phyloP scores from a whole-genome alignment of 2,113 vertebrate species.

The Crotalus viridis region DNA sequence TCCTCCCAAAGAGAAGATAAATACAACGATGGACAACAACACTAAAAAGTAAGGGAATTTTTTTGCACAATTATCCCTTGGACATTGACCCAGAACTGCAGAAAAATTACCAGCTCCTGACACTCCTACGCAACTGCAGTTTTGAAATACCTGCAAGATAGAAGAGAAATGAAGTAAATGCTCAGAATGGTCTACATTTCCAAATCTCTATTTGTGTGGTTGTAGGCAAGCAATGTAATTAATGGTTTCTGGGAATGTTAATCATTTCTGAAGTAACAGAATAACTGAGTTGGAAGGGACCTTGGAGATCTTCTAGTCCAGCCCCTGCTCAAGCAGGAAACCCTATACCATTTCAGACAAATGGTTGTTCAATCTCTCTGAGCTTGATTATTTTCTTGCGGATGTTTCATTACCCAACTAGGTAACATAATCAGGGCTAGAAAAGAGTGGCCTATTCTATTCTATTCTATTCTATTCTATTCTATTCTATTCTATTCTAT shows the following conservation, averaged over 20 bases:
- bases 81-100: conserved; percentile 79
- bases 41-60: conserved; percentile 82
- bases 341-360: too few species aligned
- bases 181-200: background rate
- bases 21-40: conserved; percentile 74
- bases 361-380: too few species aligned
- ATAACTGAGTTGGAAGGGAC: background rate
- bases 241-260: background rate
- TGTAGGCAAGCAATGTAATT: background rate
- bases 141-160: conserved; percentile 79
- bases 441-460: too few species aligned
- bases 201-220: background rate
- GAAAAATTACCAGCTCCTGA: conserved; percentile 70
- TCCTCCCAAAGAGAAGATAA: conserved; percentile 76
- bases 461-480: too few species aligned
- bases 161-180: background rate
- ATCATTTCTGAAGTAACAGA: background rate
- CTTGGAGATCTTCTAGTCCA: background rate
- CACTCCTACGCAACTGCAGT: conserved; percentile 81
- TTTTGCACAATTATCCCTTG: conserved; percentile 74
- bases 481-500: too few species aligned
- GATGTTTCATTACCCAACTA: too few species aligned
- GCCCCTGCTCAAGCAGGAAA: background rate
- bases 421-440: too few species aligned
- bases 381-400: too few species aligned